phyloP scores from a whole-genome alignment of 2,797 vertebrate species.

The Eulemur coronatus region DNA sequence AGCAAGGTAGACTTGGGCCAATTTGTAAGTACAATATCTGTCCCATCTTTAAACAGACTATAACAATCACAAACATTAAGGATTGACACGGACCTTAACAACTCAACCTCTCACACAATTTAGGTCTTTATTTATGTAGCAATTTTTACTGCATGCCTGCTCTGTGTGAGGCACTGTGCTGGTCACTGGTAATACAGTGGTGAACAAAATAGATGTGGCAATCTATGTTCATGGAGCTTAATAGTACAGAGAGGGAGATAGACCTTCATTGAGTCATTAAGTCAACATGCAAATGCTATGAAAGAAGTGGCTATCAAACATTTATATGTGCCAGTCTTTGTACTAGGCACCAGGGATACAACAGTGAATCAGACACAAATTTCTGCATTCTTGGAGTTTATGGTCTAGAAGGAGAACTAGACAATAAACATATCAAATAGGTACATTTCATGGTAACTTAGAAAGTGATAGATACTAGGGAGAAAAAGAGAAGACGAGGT shows the following conservation, averaged over 20 bases:
- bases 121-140: not conserved
- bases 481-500: not conserved
- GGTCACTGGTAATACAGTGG: not conserved
- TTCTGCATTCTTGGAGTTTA: not conserved
- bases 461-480: not conserved
- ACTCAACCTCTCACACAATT: not conserved
- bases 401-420: not conserved
- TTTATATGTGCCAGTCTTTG: not conserved
- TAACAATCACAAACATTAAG: not conserved
- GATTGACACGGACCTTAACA: not conserved
- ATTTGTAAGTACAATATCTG: not conserved
- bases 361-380: not conserved
- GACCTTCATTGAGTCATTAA: not conserved
- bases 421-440: not conserved
- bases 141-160: not conserved
- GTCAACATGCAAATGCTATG: not conserved
- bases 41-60: not conserved
- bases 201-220: not conserved
- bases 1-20: not conserved
- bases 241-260: not conserved
- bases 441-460: not conserved
- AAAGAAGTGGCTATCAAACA: not conserved
- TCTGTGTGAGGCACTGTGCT: not conserved
- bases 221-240: not conserved
- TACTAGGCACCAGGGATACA: not conserved